A percentile compares a stretch with the other conserved stretches of the same genome.
Evolutionary conservation across 2,797 vertebrate genomes (phyloP).

Genomic region (Notoglanidium macrostoma): DNA sequence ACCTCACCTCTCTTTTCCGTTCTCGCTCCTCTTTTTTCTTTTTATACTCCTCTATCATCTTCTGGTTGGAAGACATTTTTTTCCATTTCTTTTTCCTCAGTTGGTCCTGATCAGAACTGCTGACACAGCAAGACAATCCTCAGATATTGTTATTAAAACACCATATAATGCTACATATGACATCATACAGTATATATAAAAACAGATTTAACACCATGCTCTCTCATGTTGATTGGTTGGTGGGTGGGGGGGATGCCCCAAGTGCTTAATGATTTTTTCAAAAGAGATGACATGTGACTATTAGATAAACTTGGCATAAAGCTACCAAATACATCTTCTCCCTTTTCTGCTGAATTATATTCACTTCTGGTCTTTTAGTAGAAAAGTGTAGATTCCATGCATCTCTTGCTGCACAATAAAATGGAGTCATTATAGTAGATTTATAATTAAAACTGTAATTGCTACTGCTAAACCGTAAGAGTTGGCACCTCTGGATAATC

Average conservation of each 20-base stretch:
- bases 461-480: background rate
- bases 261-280: background rate
- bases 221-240: background rate
- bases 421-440: background rate
- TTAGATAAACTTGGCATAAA: background rate
- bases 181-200: too few relatives aligned
- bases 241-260: too few relatives aligned
- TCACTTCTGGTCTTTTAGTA: background rate
- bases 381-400: background rate
- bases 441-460: background rate
- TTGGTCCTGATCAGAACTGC: constrained; percentile 32
- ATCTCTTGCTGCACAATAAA: background rate
- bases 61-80: constrained; percentile 88
- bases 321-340: background rate
- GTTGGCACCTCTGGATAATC: background rate
- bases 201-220: background rate
- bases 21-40: constrained; percentile 73
- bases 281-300: background rate
- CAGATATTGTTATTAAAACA: background rate
- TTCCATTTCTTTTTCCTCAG: constrained; percentile 70
- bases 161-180: background rate
- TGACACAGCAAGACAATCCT: background rate
- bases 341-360: background rate
- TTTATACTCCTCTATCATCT: constrained; percentile 89
- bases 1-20: constrained; percentile 84